phyloP scores from a whole-genome alignment of 2,797 vertebrate species.

The Pristis pectinata region DNA sequence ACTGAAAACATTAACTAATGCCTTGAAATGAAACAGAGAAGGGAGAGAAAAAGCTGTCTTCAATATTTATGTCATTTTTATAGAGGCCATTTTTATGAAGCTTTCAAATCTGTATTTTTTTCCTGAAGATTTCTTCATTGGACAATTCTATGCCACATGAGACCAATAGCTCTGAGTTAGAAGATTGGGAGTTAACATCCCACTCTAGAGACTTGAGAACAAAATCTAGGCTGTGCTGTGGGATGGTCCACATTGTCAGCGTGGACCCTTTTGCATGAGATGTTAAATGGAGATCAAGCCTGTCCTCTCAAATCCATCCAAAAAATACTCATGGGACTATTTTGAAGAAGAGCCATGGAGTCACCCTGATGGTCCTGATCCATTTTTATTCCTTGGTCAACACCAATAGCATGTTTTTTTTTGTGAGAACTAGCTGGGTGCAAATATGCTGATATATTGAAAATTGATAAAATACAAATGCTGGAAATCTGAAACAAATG shows the following conservation, averaged over 20 bases:
- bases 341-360: neutral
- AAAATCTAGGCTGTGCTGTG: neutral
- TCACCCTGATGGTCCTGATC: neutral
- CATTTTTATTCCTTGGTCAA: neutral
- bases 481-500: too few relatives aligned
- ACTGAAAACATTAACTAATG: neutral
- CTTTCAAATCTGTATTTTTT: neutral
- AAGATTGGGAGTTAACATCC: neutral
- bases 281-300: neutral
- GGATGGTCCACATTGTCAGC: too few relatives aligned
- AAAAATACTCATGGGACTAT: neutral
- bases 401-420: neutral
- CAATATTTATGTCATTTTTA: neutral
- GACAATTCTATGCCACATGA: neutral
- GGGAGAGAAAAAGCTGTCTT: neutral
- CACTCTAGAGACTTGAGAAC: neutral
- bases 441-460: too few relatives aligned
- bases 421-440: too few relatives aligned
- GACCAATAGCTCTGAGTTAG: neutral
- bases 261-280: neutral
- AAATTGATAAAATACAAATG: too few relatives aligned
- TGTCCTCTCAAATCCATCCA: neutral
- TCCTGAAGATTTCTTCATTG: neutral
- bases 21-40: neutral
- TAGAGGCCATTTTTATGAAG: neutral